Evolutionary conservation across 2,113 vertebrate species (phyloP).

Genomic region (Cavia aperea): DNA sequence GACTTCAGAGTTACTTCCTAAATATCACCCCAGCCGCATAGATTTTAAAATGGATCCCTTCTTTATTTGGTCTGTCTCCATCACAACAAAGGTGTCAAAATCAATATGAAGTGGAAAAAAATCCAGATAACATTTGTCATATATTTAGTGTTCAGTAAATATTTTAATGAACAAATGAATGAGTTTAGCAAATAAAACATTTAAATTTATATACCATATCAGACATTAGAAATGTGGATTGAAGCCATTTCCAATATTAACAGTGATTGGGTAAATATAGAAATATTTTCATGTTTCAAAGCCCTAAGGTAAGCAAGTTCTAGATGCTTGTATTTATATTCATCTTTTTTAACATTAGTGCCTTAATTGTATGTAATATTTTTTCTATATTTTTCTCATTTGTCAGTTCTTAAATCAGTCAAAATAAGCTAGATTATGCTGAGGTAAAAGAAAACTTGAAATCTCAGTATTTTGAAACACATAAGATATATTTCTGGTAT

Average conservation of each 20-base stretch:
- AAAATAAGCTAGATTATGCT: conserved; percentile 23
- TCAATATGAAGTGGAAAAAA: conserved; percentile 24
- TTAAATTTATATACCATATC: not conserved
- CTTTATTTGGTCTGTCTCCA: not conserved
- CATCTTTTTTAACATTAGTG: conserved; percentile 13
- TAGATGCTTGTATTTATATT: conserved; percentile 25
- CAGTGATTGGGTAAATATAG: conserved; percentile 4
- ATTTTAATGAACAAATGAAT: not conserved
- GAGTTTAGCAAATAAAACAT: not conserved
- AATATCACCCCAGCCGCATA: not conserved
- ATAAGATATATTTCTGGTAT: not conserved
- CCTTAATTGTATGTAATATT: conserved; percentile 1
- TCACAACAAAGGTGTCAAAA: conserved; percentile 19
- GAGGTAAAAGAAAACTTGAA: conserved; percentile 9
- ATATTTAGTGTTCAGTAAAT: conserved; percentile 26
- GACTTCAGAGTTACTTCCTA: not conserved
- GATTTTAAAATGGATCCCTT: not conserved
- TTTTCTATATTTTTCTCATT: conserved; percentile 17
- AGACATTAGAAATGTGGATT: not conserved
- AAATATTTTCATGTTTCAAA: not conserved
- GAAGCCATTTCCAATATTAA: conserved; percentile 10
- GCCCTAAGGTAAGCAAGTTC: not conserved
- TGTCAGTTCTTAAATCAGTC: conserved; percentile 16
- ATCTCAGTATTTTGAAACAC: conserved; percentile 11
- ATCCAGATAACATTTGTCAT: not conserved